Evolutionary conservation across 1,140 invertebrate genomes (phyloP).

Genomic region (Harlomillsia oculata): DNA sequence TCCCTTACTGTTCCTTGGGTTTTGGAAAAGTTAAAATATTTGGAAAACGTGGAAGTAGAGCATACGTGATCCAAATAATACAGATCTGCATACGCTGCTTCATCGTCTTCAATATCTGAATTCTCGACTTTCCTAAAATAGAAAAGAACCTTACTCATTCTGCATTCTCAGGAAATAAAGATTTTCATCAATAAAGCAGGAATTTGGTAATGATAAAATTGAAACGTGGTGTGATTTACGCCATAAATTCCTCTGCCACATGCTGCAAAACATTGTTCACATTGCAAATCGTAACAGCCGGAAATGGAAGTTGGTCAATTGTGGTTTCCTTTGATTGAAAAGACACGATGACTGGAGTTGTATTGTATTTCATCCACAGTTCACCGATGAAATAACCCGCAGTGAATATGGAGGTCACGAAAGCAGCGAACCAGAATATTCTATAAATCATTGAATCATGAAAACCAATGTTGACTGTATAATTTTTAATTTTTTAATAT

Average conservation of each 20-base stretch:
- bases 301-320: constrained; percentile 33
- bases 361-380: constrained; percentile 18
- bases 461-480: no score
- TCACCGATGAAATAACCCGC: constrained; percentile 44
- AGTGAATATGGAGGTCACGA: constrained; percentile 42
- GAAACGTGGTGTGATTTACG: background rate
- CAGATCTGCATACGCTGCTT: background rate
- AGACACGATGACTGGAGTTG: constrained; percentile 27
- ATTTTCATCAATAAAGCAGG: no score
- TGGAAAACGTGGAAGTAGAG: constrained; percentile 10
- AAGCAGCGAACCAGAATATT: constrained; percentile 46
- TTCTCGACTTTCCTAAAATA: background rate
- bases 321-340: constrained; percentile 18
- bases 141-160: no score
- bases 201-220: no score
- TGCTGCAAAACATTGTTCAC: constrained; percentile 21
- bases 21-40: constrained; percentile 8
- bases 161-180: no score
- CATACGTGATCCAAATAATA: constrained; percentile 26
- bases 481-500: background rate
- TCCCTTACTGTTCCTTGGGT: background rate
- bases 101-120: background rate
- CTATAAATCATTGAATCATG: no score
- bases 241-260: background rate
- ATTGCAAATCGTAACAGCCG: constrained; percentile 36